Percentiles rank a stretch among this genome's conserved stretches.
Evolutionary conservation across 2,113 vertebrate species (phyloP).

Genomic region (Donacobius atricapilla): DNA sequence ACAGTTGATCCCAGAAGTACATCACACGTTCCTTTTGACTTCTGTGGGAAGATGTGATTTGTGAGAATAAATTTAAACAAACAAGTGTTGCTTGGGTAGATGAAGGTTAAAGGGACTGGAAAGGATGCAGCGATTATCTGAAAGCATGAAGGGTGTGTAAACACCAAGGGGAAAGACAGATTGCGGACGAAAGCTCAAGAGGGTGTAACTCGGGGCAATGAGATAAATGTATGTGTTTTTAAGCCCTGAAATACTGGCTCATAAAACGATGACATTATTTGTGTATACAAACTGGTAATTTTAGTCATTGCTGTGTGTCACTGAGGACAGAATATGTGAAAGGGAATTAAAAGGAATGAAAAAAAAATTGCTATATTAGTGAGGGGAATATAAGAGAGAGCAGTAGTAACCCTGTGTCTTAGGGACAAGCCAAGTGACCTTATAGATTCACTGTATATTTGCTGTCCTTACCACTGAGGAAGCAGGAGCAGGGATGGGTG

Average conservation of each 20-base stretch:
- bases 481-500: neutral
- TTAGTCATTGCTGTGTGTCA: neutral
- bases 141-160: constrained; percentile 41
- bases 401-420: neutral
- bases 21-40: neutral
- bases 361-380: neutral
- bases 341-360: neutral
- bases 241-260: neutral
- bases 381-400: neutral
- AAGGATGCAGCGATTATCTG: neutral
- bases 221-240: constrained; percentile 26
- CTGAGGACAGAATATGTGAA: neutral
- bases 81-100: constrained; percentile 2
- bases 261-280: constrained; percentile 11
- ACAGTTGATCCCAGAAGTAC: neutral
- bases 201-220: constrained; percentile 19
- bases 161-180: constrained; percentile 10
- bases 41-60: constrained; percentile 10
- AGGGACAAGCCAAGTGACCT: neutral
- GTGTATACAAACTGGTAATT: neutral
- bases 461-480: neutral
- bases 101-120: neutral
- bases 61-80: constrained; percentile 28
- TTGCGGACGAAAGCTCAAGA: constrained; percentile 12
- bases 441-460: neutral